Evolutionary conservation across 2,797 vertebrate genomes (phyloP).

Genomic region (Taenioides sp.): DNA sequence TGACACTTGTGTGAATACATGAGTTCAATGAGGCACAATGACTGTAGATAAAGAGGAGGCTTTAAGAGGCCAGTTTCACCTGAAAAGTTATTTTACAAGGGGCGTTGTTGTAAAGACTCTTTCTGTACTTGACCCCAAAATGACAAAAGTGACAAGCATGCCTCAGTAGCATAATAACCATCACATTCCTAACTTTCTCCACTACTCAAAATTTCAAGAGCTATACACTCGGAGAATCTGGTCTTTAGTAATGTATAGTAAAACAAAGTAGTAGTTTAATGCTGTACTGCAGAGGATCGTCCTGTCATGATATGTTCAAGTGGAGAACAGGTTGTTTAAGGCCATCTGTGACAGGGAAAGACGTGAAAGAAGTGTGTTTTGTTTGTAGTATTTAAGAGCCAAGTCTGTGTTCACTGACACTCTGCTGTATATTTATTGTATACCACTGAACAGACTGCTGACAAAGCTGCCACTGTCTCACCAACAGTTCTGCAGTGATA

Average conservation of each 20-base stretch:
- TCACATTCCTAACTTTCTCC: slow-evolving; percentile 40
- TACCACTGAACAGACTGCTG: slow-evolving; percentile 43
- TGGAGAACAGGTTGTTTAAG: slow-evolving; percentile 19
- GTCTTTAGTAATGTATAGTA: neutral
- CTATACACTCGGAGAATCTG: neutral
- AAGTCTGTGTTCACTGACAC: slow-evolving; percentile 25
- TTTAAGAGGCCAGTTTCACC: slow-evolving; percentile 20
- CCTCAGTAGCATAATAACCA: slow-evolving; percentile 9
- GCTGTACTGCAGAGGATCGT: neutral
- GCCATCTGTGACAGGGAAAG: slow-evolving; percentile 46
- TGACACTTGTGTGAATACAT: slow-evolving; percentile 56
- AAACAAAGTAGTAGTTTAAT: neutral
- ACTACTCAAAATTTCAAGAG: slow-evolving; percentile 20
- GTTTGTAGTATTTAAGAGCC: slow-evolving; percentile 26
- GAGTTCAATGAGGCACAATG: slow-evolving; percentile 20
- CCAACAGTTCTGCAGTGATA: slow-evolving; percentile 42
- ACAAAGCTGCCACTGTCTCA: slow-evolving; percentile 41
- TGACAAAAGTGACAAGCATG: slow-evolving; percentile 39
- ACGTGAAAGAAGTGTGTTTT: slow-evolving; percentile 35
- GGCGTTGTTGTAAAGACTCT: slow-evolving; percentile 2
- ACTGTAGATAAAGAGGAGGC: slow-evolving; percentile 14
- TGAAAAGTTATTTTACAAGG: slow-evolving; percentile 17
- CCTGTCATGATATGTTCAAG: neutral
- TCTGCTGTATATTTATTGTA: slow-evolving; percentile 46
- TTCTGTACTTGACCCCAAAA: slow-evolving; percentile 34